Percentiles rank a stretch among this genome's conserved stretches.
phyloP scores from a whole-genome alignment of 2,113 vertebrate genomes.

The Hippoglossus stenolepis region DNA sequence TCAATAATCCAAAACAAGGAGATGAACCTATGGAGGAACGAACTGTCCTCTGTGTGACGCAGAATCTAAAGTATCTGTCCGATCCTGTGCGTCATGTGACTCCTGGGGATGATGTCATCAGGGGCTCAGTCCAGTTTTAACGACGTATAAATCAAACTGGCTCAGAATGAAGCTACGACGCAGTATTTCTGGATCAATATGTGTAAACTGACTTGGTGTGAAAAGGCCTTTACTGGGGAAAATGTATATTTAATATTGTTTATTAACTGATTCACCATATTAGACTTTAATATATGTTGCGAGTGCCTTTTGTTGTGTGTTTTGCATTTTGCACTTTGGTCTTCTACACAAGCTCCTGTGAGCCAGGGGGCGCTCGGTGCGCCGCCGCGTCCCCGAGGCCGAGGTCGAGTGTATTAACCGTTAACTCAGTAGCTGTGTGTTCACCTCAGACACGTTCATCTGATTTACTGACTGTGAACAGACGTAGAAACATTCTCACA shows the following conservation, averaged over 20 bases:
- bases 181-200: background rate
- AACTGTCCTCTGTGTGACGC: too few relatives aligned
- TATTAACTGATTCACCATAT: slow-evolving; percentile 48
- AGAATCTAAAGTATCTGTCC: too few relatives aligned
- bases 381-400: background rate
- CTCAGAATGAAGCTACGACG: background rate
- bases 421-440: slow-evolving; percentile 12
- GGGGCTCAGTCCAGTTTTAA: background rate
- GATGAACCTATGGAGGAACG: too few relatives aligned
- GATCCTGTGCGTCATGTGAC: background rate
- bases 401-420: background rate
- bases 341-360: background rate
- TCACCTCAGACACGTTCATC: background rate
- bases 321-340: slow-evolving; percentile 30
- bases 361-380: too few relatives aligned
- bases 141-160: background rate
- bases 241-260: slow-evolving; percentile 25
- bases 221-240: slow-evolving; percentile 37
- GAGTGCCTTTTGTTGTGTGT: slow-evolving; percentile 36
- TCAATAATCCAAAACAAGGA: too few relatives aligned
- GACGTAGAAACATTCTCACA: background rate
- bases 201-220: slow-evolving; percentile 32
- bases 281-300: slow-evolving; percentile 51
- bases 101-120: too few relatives aligned
- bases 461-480: slow-evolving; percentile 12